These are phyloP conservation scores for Ischnus inquisitorius DNA, from an alignment of 2,888 invertebrate genomes.

Conservation along the genomic window DNA sequence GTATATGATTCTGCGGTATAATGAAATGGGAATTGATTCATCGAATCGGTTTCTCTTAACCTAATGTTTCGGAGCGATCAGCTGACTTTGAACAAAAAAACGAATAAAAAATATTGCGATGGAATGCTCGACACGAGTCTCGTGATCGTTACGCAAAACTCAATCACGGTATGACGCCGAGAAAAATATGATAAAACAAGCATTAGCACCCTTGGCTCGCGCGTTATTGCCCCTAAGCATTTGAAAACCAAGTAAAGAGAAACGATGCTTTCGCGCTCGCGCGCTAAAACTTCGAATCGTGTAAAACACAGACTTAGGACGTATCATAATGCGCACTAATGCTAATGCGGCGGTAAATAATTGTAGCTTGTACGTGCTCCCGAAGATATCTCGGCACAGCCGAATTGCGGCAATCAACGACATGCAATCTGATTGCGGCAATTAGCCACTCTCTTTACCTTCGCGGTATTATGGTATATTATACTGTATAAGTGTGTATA, in stretches of 20 bases:
- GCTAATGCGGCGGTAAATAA: conserved; percentile 60
- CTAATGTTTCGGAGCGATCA: too few species aligned
- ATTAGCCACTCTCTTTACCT: conserved; percentile 52
- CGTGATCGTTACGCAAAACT: too few species aligned
- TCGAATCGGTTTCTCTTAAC: too few species aligned
- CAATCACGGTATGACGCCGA: too few species aligned
- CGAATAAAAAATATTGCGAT: too few species aligned
- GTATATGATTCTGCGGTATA: too few species aligned
- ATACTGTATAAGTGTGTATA: neutral
- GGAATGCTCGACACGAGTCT: too few species aligned
- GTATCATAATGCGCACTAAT: neutral
- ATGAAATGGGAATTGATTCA: too few species aligned
- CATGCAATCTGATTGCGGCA: conserved; percentile 68
- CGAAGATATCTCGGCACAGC: conserved; percentile 51
- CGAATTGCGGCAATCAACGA: conserved; percentile 69
- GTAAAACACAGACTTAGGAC: neutral
- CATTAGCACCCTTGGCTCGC: neutral
- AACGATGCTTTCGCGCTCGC: neutral
- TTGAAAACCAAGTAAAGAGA: neutral
- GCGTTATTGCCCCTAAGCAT: neutral
- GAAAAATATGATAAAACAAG: neutral
- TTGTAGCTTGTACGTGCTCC: conserved; percentile 65
- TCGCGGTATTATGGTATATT: conserved; percentile 20
- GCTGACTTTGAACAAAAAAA: too few species aligned
- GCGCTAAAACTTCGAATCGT: neutral